Percentiles rank a stretch among this genome's conserved stretches.
These are phyloP conservation scores for Metaphire vulgaris DNA, from an alignment of 1,140 invertebrate species.

Conservation along the genomic window DNA sequence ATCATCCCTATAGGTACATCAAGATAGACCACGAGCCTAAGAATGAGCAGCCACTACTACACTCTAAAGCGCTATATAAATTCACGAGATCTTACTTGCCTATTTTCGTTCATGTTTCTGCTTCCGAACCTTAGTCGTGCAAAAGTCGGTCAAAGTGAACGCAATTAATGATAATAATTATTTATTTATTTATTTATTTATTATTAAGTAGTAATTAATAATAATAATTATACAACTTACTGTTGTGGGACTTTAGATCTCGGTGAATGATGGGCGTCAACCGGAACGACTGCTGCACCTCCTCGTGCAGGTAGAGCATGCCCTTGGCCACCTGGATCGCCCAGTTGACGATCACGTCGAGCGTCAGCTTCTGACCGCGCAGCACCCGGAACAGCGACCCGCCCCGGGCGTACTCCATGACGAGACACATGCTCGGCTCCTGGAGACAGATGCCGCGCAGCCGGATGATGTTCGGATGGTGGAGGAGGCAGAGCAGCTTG, in stretches of 20 bases:
- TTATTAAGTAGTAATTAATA: no score
- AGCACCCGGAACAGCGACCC: slow-evolving; percentile 84
- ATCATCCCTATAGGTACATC: no score
- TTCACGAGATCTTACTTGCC: no score
- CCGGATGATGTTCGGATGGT: slow-evolving; percentile 88
- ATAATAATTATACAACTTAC: slow-evolving; percentile 64
- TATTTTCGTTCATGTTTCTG: no score
- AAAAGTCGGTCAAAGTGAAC: no score
- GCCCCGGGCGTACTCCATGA: slow-evolving; percentile 91
- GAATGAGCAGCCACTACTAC: no score
- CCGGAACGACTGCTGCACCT: slow-evolving; percentile 56
- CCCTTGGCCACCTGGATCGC: slow-evolving; percentile 90
- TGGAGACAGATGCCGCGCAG: slow-evolving; percentile 83
- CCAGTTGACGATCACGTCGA: slow-evolving; percentile 83
- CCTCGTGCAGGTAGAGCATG: slow-evolving; percentile 89
- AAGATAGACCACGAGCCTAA: no score
- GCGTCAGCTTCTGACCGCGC: slow-evolving; percentile 54
- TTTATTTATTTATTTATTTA: no score
- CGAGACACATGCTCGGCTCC: slow-evolving; percentile 79
- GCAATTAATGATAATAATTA: no score
- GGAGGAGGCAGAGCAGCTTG: slow-evolving; percentile 84
- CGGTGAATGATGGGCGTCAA: slow-evolving; percentile 88
- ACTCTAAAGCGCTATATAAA: no score
- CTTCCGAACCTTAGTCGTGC: no score
- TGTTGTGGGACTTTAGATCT: slow-evolving; percentile 95